Evolutionary conservation across 1,140 invertebrate genomes (phyloP).

Genomic region (Lepidotrigona ventralis): DNA sequence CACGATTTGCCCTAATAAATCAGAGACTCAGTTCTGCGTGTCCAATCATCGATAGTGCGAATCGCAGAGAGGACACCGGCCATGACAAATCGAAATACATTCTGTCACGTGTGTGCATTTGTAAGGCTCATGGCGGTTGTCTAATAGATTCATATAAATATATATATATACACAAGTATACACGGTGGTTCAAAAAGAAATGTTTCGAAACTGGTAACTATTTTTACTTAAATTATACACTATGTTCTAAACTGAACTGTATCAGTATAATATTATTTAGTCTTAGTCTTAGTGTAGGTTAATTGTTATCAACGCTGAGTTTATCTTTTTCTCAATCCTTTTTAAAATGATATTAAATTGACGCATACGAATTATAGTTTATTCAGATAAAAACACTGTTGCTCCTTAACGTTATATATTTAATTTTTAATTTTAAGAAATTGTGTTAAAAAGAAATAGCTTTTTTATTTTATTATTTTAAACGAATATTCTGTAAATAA

Average conservation of each 20-base stretch:
- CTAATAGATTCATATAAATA: conserved; percentile 65
- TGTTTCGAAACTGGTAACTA: no score
- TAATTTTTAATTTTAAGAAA: no score
- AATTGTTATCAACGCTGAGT: not conserved
- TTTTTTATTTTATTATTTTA: no score
- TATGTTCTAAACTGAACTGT: no score
- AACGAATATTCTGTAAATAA: no score
- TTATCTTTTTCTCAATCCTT: not conserved
- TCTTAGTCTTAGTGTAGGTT: not conserved
- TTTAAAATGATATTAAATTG: not conserved
- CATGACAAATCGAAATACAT: conserved; percentile 73
- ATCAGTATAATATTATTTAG: no score
- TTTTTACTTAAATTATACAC: no score
- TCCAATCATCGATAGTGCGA: conserved; percentile 71
- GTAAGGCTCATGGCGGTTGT: conserved; percentile 61
- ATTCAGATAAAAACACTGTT: no score
- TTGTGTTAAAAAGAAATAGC: no score
- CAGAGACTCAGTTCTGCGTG: conserved; percentile 41
- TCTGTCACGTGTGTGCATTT: conserved; percentile 58
- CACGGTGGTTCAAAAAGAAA: not conserved
- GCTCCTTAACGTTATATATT: no score
- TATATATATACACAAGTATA: not conserved
- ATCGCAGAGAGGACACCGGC: conserved; percentile 58
- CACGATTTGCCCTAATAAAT: conserved; percentile 11
- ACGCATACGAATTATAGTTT: not conserved